Percentiles rank a stretch among this genome's conserved stretches.
Conservation (phyloP, 2,797 vertebrate species). For the Galago senegalensis region DNA sequence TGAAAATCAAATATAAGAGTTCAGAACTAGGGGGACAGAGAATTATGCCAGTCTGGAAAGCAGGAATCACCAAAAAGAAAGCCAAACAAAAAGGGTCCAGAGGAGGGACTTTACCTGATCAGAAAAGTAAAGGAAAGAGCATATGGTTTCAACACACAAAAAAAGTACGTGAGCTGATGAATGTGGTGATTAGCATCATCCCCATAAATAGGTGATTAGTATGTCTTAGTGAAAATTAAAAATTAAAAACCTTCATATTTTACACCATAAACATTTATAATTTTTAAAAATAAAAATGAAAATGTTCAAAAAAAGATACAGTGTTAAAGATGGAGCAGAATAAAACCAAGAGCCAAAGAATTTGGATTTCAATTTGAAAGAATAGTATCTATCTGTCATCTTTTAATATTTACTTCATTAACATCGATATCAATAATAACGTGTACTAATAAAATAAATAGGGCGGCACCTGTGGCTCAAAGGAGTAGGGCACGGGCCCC, state of each 20-base stretch:
- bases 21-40: neutral
- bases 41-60: neutral
- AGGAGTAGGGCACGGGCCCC: no score
- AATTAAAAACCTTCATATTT: neutral
- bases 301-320: neutral
- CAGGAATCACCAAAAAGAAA: neutral
- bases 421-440: neutral
- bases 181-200: neutral
- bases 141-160: neutral
- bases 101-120: neutral
- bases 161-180: no score
- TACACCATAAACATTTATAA: neutral
- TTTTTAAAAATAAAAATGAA: neutral
- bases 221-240: neutral
- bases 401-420: neutral
- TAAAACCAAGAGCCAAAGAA: conserved; percentile 22
- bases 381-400: neutral
- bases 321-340: neutral
- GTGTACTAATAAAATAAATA: conserved; percentile 35
- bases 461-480: no score
- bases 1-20: neutral
- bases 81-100: neutral
- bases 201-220: neutral
- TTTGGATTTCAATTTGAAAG: neutral
- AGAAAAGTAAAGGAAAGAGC: neutral